Percentiles rank a stretch among this genome's conserved stretches.
Evolutionary conservation across 2,888 invertebrate genomes (phyloP).

Genomic region (Agrochola macilenta): DNA sequence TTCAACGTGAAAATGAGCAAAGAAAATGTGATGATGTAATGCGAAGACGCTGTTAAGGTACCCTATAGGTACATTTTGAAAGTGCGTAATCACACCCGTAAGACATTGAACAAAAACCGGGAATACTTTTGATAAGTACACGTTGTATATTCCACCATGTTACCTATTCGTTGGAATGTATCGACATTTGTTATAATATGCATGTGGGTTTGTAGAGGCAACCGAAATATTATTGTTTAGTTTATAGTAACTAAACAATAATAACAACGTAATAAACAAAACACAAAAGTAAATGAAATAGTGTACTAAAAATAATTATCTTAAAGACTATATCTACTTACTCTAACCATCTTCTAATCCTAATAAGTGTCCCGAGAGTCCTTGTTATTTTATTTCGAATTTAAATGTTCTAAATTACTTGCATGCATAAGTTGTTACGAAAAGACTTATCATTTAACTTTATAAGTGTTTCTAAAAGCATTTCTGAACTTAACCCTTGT

Average conservation of each 20-base stretch:
- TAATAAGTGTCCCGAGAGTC: neutral
- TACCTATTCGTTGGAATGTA: neutral
- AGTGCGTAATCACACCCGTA: too few species aligned
- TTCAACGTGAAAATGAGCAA: neutral
- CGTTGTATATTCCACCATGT: neutral
- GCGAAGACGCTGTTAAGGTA: neutral
- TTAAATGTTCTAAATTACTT: constrained; percentile 11
- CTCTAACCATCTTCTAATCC: neutral
- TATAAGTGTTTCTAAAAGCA: constrained; percentile 35
- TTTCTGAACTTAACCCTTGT: constrained; percentile 42
- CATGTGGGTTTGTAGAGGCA: neutral
- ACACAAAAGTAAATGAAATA: neutral
- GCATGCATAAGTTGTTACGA: neutral
- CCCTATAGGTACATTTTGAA: neutral
- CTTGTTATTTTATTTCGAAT: neutral
- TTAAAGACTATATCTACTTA: neutral
- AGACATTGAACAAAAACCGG: neutral
- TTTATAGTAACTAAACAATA: too few species aligned
- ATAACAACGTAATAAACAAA: neutral
- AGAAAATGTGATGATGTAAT: neutral
- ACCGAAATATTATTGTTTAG: neutral
- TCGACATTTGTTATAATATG: neutral
- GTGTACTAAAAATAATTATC: neutral
- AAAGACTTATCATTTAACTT: constrained; percentile 11
- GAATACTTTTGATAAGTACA: neutral